Percentiles rank a stretch among this genome's conserved stretches.
phyloP scores from a whole-genome alignment of 2,797 vertebrate species.

The Hybognathus amarus region DNA sequence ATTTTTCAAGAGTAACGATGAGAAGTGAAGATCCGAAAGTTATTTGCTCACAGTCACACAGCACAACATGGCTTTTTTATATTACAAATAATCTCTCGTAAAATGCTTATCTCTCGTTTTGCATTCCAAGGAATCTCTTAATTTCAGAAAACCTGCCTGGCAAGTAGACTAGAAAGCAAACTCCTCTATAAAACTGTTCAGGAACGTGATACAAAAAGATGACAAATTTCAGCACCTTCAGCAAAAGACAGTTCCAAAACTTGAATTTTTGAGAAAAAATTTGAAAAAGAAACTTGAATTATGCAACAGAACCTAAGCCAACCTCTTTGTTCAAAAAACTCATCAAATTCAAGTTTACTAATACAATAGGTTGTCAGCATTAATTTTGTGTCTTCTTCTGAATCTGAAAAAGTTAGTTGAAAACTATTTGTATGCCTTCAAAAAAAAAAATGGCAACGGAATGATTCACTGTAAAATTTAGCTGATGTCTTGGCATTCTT shows the following conservation, averaged over 20 bases:
- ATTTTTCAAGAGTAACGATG: background rate
- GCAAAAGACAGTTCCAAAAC: background rate
- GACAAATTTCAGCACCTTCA: background rate
- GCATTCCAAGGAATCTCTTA: background rate
- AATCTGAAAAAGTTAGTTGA: background rate
- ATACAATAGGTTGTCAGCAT: background rate
- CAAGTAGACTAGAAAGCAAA: background rate
- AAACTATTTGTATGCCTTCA: background rate
- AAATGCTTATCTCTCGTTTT: background rate
- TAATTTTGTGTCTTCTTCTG: background rate
- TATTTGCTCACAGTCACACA: background rate
- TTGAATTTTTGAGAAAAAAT: too few species aligned
- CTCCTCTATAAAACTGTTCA: too few species aligned
- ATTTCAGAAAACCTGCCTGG: background rate
- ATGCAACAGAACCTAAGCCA: background rate
- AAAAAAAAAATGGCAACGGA: background rate
- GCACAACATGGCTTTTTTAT: background rate
- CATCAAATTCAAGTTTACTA: background rate
- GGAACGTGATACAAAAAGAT: background rate
- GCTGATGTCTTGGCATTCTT: background rate
- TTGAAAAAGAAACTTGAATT: background rate
- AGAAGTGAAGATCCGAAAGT: background rate
- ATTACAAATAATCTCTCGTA: background rate
- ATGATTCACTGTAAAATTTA: background rate
- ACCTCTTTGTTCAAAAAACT: background rate